Conservation (phyloP, 2,113 vertebrate species). For the Oryzias woworae region DNA sequence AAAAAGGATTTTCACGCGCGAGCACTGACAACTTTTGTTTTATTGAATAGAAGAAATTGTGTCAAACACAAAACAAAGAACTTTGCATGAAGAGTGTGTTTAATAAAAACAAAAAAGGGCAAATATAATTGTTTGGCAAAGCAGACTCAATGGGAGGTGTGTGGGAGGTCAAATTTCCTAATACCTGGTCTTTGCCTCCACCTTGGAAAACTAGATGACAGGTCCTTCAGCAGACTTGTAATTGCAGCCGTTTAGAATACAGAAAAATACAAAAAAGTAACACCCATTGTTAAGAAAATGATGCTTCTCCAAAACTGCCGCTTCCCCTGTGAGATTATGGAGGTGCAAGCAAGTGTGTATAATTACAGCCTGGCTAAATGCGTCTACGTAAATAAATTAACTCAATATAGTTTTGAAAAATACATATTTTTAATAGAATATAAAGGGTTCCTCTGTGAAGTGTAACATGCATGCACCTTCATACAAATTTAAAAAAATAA, state of each 20-base stretch:
- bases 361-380: conserved; percentile 65
- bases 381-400: conserved; percentile 57
- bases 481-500: conserved; percentile 40
- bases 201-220: conserved; percentile 74
- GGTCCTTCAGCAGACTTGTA: conserved; percentile 72
- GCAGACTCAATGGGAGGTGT: conserved; percentile 27
- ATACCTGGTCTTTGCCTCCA: conserved; percentile 70
- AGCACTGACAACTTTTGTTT: conserved; percentile 10
- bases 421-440: conserved; percentile 18
- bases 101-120: conserved; percentile 44
- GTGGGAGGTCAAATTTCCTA: conserved; percentile 63
- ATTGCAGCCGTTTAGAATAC: conserved; percentile 72
- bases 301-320: conserved; percentile 58
- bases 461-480: conserved; percentile 2
- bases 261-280: conserved; percentile 17
- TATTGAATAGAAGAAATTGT: conserved; percentile 37
- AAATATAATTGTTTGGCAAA: conserved; percentile 57
- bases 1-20: conserved; percentile 32
- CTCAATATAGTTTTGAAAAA: conserved; percentile 69
- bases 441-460: conserved; percentile 23
- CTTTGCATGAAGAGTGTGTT: conserved; percentile 49
- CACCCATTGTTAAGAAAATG: conserved; percentile 52
- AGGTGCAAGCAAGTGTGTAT: conserved; percentile 68
- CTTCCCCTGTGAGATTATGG: conserved; percentile 62
- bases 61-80: conserved; percentile 56